phyloP scores from a whole-genome alignment of 2,797 vertebrate genomes.

The Macropus fuliginosus region DNA sequence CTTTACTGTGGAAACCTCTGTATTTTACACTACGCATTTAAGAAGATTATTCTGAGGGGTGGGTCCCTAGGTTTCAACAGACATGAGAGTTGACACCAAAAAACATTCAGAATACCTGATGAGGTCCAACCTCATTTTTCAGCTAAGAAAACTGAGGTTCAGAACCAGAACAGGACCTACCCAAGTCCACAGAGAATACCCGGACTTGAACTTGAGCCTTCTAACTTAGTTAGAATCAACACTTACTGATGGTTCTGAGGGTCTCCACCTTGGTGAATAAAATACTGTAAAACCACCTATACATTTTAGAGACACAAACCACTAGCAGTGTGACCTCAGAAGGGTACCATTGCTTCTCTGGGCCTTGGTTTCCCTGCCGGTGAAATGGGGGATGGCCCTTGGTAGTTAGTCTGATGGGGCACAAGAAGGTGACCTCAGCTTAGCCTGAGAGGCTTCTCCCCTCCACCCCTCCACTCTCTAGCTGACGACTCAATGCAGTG shows the following conservation, averaged over 20 bases:
- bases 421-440: neutral
- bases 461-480: slow-evolving; percentile 32
- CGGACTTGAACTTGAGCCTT: neutral
- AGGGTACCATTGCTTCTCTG: neutral
- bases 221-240: neutral
- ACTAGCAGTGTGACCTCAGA: neutral
- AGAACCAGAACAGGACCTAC: neutral
- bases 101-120: neutral
- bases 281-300: slow-evolving; percentile 59
- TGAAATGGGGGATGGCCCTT: neutral
- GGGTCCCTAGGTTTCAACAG: neutral
- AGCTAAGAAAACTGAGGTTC: neutral
- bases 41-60: neutral
- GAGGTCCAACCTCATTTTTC: neutral
- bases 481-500: slow-evolving; percentile 46
- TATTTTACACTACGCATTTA: neutral
- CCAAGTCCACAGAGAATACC: neutral
- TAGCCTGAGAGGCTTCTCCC: neutral
- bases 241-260: neutral
- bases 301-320: neutral
- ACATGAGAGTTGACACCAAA: neutral
- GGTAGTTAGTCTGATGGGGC: neutral
- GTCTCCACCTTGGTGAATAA: slow-evolving; percentile 46
- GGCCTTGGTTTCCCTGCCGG: neutral
- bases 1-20: neutral